Conservation (phyloP, 2,888 invertebrate genomes). For the Drosophila koepferae region DNA sequence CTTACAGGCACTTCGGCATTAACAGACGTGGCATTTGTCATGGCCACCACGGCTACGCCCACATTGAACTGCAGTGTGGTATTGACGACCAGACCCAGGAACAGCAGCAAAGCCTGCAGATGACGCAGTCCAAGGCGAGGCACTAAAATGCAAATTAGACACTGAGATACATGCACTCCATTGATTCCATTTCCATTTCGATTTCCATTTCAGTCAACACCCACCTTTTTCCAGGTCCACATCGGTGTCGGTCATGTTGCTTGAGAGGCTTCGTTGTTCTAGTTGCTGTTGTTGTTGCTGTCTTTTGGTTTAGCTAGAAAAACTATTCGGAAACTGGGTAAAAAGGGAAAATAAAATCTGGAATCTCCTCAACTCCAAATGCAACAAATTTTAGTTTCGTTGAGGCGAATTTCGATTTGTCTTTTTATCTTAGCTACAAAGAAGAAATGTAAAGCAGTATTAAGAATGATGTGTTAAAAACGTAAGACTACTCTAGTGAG, state of each 20-base stretch:
- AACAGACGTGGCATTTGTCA: constrained; percentile 87
- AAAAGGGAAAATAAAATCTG: neutral
- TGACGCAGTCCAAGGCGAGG: constrained; percentile 87
- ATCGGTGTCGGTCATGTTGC: constrained; percentile 37
- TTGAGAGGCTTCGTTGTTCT: neutral
- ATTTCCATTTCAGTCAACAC: neutral
- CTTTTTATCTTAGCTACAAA: neutral
- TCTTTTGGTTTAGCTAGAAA: neutral
- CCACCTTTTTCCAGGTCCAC: constrained; percentile 48
- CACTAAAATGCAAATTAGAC: constrained; percentile 61
- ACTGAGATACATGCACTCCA: constrained; percentile 6
- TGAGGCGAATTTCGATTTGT: neutral
- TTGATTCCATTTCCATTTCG: neutral
- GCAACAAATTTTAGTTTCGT: constrained; percentile 4
- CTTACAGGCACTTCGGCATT: constrained; percentile 78
- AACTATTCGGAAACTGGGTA: neutral
- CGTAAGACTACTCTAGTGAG: neutral
- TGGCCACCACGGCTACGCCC: constrained; percentile 91
- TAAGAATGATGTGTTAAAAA: neutral
- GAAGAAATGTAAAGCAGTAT: neutral
- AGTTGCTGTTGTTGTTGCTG: neutral
- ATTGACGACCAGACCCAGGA: constrained; percentile 87
- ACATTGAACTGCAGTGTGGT: constrained; percentile 89
- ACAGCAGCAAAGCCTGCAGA: constrained; percentile 87
- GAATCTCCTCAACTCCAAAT: constrained; percentile 5